Conservation (phyloP, 2,888 invertebrate species). For the Acheta domesticus region DNA sequence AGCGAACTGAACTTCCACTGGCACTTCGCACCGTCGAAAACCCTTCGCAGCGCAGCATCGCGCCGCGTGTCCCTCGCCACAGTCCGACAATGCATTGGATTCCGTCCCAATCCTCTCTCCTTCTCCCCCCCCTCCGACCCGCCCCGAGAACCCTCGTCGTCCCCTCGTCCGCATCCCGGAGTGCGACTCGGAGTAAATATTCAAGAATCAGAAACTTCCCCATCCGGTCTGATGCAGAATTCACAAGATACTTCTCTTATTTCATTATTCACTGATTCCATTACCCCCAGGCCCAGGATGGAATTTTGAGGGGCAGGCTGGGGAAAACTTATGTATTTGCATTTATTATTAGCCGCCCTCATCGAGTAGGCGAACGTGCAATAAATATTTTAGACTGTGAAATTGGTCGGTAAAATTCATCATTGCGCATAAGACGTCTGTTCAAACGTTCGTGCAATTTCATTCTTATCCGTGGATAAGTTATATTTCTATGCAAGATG, state of each 20-base stretch:
- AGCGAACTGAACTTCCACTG: no score
- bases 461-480: no score
- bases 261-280: conserved; percentile 18
- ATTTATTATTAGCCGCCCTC: not conserved
- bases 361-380: not conserved
- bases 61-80: no score
- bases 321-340: not conserved
- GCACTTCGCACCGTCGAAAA: no score
- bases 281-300: not conserved
- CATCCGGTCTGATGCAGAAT: conserved; percentile 10
- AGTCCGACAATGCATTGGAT: not conserved
- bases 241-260: not conserved
- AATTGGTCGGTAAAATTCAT: no score
- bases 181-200: not conserved
- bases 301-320: not conserved
- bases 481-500: no score
- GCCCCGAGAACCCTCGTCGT: not conserved
- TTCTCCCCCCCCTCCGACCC: not conserved
- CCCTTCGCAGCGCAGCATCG: no score
- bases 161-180: no score
- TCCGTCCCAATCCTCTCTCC: not conserved
- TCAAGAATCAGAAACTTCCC: not conserved
- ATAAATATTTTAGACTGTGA: not conserved
- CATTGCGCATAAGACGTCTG: no score
- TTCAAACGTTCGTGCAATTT: no score